Conservation (phyloP, 2,113 vertebrate genomes). For the Rynchops niger region DNA sequence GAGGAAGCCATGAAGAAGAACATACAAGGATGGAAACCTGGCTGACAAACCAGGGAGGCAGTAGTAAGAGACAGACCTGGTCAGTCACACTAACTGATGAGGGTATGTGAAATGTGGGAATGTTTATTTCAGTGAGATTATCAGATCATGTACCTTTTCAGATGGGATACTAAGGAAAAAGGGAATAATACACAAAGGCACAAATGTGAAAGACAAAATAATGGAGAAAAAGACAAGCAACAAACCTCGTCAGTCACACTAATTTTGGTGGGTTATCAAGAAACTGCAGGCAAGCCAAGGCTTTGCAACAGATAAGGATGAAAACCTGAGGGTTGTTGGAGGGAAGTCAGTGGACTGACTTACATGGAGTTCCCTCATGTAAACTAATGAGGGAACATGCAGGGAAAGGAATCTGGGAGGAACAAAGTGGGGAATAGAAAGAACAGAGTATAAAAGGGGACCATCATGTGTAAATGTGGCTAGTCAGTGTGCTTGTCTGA, state of each 20-base stretch:
- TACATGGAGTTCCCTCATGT: too few species aligned
- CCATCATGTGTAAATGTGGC: rapidly evolving
- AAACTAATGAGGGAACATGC: background rate
- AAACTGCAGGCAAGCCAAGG: background rate
- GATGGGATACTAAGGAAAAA: background rate
- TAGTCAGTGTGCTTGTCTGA: too few species aligned
- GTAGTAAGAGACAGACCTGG: background rate
- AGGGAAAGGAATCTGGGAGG: background rate
- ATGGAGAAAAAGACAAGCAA: background rate
- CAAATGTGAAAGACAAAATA: background rate
- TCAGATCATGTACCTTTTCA: background rate
- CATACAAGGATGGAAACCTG: background rate
- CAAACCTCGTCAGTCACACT: background rate
- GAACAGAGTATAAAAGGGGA: background rate
- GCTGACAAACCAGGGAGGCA: background rate
- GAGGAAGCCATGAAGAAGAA: background rate
- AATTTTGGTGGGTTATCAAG: background rate
- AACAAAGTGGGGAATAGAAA: background rate
- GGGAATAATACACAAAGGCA: background rate
- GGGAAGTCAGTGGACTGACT: rapidly evolving
- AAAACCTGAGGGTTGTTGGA: background rate
- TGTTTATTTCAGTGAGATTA: background rate
- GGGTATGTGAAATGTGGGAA: background rate
- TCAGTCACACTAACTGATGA: background rate
- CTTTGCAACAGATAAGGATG: background rate